phyloP scores from a whole-genome alignment of 2,113 vertebrate species.

The Strigops habroptila region DNA sequence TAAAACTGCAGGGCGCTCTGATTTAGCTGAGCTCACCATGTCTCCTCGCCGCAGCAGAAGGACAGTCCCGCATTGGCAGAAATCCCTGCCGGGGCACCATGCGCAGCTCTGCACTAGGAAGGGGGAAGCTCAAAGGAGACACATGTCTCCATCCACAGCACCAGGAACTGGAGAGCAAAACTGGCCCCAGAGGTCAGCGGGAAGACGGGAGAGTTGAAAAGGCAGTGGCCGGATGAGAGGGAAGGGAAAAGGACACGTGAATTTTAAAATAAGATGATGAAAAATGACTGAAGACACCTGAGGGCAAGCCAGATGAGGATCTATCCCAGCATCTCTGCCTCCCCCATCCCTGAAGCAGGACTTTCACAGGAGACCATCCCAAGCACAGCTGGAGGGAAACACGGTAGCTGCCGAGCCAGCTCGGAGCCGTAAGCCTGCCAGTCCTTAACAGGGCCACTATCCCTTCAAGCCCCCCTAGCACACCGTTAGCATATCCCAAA shows the following conservation, averaged over 20 bases:
- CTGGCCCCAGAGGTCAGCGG: not conserved
- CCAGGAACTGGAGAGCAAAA: not conserved
- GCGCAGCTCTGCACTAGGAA: not conserved
- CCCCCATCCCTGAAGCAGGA: not conserved
- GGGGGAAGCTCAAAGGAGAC: not conserved
- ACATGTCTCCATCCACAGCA: not conserved
- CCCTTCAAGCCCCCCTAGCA: not conserved
- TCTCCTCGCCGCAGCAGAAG: not conserved
- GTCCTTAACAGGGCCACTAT: not conserved
- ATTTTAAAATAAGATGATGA: not conserved
- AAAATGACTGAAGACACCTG: not conserved
- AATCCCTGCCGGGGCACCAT: not conserved
- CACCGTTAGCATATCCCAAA: not conserved
- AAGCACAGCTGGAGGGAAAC: not conserved
- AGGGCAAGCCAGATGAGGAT: not conserved
- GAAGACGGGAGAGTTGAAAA: not conserved
- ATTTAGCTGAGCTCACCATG: conserved; percentile 11
- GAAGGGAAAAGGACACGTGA: not conserved
- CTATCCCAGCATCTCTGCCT: not conserved
- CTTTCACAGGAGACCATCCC: not conserved
- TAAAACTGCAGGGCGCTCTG: not conserved
- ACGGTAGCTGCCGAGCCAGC: fast-evolving
- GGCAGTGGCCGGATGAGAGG: not conserved
- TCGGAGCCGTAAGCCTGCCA: fast-evolving
- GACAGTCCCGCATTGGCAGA: not conserved